Conservation (phyloP, 2,113 vertebrate genomes). For the Meriones unguiculatus region DNA sequence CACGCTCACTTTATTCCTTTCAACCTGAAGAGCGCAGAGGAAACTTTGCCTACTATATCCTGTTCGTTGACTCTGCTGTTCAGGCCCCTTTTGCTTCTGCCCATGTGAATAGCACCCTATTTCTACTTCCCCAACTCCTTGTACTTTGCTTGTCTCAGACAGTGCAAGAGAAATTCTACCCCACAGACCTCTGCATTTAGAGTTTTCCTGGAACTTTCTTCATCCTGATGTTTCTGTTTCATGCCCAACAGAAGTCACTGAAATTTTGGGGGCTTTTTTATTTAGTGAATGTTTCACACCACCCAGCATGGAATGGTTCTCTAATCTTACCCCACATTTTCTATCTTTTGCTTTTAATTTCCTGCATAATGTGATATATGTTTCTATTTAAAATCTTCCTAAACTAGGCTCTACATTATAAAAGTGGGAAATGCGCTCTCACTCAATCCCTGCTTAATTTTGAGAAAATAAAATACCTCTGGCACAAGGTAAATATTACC, state of each 20-base stretch:
- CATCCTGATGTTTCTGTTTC: not conserved
- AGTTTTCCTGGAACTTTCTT: not conserved
- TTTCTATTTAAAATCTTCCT: not conserved
- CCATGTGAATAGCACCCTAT: not conserved
- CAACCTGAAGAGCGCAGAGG: not conserved
- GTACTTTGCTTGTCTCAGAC: rapidly evolving
- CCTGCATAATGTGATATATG: not conserved
- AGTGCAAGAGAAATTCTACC: not conserved
- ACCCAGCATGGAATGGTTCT: not conserved
- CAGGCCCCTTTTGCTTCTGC: not conserved
- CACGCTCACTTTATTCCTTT: not conserved
- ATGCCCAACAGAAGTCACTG: not conserved
- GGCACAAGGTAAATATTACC: not conserved
- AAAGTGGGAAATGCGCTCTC: not conserved
- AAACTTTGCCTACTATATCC: not conserved
- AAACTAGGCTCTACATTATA: not conserved
- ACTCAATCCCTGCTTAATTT: constrained; percentile 7
- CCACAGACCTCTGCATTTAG: not conserved
- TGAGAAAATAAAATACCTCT: not conserved
- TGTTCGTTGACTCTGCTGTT: not conserved
- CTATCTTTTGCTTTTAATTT: not conserved
- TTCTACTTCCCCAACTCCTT: not conserved
- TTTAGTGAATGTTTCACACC: not conserved
- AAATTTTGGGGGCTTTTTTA: not conserved
- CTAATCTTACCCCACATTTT: not conserved